Conservation (phyloP, 2,888 invertebrate genomes). For the Drosophila stalkeri region DNA sequence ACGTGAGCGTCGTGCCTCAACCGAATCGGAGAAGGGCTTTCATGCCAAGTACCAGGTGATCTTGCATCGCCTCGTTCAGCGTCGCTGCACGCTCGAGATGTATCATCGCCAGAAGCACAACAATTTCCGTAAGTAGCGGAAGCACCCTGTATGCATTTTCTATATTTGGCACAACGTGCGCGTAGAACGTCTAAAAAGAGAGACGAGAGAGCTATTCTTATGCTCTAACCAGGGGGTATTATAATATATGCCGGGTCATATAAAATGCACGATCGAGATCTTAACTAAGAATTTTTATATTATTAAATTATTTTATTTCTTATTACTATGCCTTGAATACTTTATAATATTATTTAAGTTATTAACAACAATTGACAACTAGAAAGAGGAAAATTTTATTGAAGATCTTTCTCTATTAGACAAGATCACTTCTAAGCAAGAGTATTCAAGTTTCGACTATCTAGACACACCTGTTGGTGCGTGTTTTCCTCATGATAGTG, state of each 20-base stretch:
- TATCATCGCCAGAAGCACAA: slow-evolving; percentile 93
- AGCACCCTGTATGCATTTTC: slow-evolving; percentile 56
- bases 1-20: slow-evolving; percentile 87
- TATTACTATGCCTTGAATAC: accelerated
- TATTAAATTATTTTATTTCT: too few relatives aligned
- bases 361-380: not conserved
- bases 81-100: slow-evolving; percentile 95
- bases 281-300: too few relatives aligned
- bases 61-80: slow-evolving; percentile 94
- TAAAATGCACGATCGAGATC: not conserved
- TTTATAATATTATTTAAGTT: not conserved
- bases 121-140: slow-evolving; percentile 90
- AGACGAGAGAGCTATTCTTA: slow-evolving; percentile 40
- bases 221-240: not conserved
- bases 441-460: not conserved
- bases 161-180: slow-evolving; percentile 79
- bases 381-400: not conserved
- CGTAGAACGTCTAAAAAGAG: slow-evolving; percentile 37
- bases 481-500: slow-evolving; percentile 32
- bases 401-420: not conserved
- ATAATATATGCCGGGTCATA: not conserved
- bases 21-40: slow-evolving; percentile 94
- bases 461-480: not conserved
- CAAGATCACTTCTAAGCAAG: not conserved
- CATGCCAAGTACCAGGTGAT: slow-evolving; percentile 93